Evolutionary conservation across 1,140 invertebrate species (phyloP), one percentile per base, ranked within the genome.

Genomic region (Hetaerina americana): DNA sequence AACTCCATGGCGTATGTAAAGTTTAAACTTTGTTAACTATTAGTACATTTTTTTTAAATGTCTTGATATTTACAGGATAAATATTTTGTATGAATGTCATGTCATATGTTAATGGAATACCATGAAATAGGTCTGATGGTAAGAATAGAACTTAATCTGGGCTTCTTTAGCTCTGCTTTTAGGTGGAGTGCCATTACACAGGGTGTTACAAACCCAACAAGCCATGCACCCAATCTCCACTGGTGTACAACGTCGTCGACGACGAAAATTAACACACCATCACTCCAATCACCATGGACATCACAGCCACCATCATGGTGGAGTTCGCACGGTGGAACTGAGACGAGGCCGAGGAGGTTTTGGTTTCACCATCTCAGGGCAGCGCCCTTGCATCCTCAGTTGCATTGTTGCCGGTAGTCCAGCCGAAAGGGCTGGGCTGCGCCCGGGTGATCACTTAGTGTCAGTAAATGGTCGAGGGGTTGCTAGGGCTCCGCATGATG

Each of bases 361-460:
- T 80, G 94, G 94, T 6, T 96, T 96, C 77, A 96, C 94, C 15
- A 94, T 96, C 75, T 95, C 93, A n/a, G 94, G 94, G 0, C 93
- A 96, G 77, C 91, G 93, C 75, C 94, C 94, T 0, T 95, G 93
- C 79, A 90, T 95, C 75, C 83, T 96, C 12, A 93, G 92, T 75
- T 94, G 91, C 79, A 95, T 95, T 76, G 92, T 94, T 0, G 83
- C 85, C 73, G 89, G 90, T 73, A 94, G 92, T 77, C 92, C 93
- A 1, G 93, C 93, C 0, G 91, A 94, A 74, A 82, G 84, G 72
- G 93, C 93, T 24, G 94, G 94, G 2, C 82, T 98, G 15, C 86
- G 93, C 66, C 90, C 93, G 49, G 95, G 95, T 0, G 94, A 97
- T 80, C 95, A 94, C 77, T 82, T 98, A 10, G 88, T 97, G 10